Evolutionary conservation across 2,113 vertebrate species (phyloP), one percentile per base, ranked within the genome.

Genomic region (Scytalopus superciliaris): DNA sequence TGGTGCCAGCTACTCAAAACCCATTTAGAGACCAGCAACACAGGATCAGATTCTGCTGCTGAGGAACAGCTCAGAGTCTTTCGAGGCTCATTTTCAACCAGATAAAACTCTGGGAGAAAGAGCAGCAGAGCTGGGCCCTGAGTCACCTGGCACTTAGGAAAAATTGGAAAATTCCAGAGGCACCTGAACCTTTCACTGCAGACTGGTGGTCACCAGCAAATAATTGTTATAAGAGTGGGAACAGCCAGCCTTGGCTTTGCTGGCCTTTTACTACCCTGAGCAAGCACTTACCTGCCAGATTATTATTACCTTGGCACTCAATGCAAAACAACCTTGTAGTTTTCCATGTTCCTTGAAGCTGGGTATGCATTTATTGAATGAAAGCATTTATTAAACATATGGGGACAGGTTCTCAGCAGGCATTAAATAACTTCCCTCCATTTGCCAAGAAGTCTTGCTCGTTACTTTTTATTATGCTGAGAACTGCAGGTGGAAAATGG

Each of bases 341-440:
- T 95, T 96, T 94, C 90, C 68, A 80, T 90, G 90, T 93, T 96
- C 88, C 72, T 84, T 88, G 92, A 90, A 92, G 92, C 92, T 92
- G 88, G 94, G 69, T 23, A 19, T 30, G 90, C 89, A 91, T 87
- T 87, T 92, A 87, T 94, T 93, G 90, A 92, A 96, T 87, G 75
- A 81, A 90, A 96, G 60, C 84, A 90, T 96, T 96, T 94, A 96
- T 96, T 90, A 90, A 97, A 84, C 86, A 81, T 75, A 77, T n/a
- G 86, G 90, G 90, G 84, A 88, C 37, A 88, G 81, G 89, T 95
- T 88, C 85, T 93, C 89, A 90, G 63, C 82, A 79, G 91, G 69
- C 68, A 93, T 93, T 92, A 94, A 95, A 91, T 95, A 91, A 93
- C 82, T 59, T 82, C 4, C 64, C 44, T 95, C 31, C 39, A 6